Base-by-base conservation (phyloP, 2,888 invertebrate genomes). In the Drosophila ezoana region DNA sequence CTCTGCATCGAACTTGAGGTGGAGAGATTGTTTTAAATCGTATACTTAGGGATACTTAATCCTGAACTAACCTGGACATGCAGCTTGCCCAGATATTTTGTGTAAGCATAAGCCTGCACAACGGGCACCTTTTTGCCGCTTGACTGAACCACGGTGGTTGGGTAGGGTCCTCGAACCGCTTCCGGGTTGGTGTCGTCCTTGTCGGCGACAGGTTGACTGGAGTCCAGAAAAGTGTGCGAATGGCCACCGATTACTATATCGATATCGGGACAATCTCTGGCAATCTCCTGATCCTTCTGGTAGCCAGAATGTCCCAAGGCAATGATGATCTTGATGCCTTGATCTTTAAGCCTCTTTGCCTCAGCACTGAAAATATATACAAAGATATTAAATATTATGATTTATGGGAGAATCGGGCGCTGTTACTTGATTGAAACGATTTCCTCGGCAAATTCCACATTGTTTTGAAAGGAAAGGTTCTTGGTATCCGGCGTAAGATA, bases 171-270 rank as follows among this genome's bases (percentile, higher is more conserved):
- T 13, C 82, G 83, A 0, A 88, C 86, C 1, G 89, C 82, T 35
- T 83, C 82, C 1, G 80, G 47, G 33, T 63, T 49, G 0, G 71
- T 23, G 33, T 88, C 89, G 1, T 71, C 61, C 41, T 64, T 63
- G 14, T 79, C 69, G 4, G 87, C 83, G 11, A 83, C 65, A 1
- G 82, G 93, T 0, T 92, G 90, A 2, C 96, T 97, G 69, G 95
- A 95, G 93, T 96, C 98, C 14, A 98, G 93, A 90, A 97, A 98
- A 0, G 98, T 97, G 90, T 98, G 96, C 0, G 97, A 96, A 89
- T 98, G 98, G 0, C 98, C 98, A 8, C 98, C 98, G 63, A 98
- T 95, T 0, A 98, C 97, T 35, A 97, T 91, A 91, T 98, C 98
- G 11, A 98, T 94, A 32, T 95, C 95, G 13, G 95, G 95, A 1